Evolutionary conservation across 1,140 invertebrate genomes (phyloP).

Genomic region (Pachyrhynchus sulphureomaculatus): DNA sequence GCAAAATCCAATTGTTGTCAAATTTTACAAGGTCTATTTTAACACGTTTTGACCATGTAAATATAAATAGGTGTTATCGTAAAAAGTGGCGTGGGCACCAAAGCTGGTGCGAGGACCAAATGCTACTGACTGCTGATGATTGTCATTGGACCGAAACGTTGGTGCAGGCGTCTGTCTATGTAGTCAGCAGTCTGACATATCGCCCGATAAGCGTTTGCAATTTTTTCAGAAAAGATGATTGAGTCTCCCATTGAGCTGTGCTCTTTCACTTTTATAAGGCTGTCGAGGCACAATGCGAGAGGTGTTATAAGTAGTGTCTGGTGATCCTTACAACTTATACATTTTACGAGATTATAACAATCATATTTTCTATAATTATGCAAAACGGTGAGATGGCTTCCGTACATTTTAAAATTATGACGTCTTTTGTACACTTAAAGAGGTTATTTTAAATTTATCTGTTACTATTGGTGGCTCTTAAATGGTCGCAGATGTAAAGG

Average conservation of each 20-base stretch:
- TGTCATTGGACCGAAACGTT: neutral
- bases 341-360: too few species aligned
- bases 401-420: too few species aligned
- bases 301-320: neutral
- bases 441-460: too few species aligned
- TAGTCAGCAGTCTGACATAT: slow-evolving; percentile 8
- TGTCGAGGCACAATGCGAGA: slow-evolving; percentile 49
- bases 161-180: neutral
- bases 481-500: too few species aligned
- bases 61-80: slow-evolving; percentile 42
- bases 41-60: neutral
- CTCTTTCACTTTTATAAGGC: slow-evolving; percentile 44
- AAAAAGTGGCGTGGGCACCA: slow-evolving; percentile 46
- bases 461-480: too few species aligned
- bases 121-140: slow-evolving; percentile 40
- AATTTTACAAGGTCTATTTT: too few species aligned
- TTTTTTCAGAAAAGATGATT: slow-evolving; percentile 5
- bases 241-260: slow-evolving; percentile 31
- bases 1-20: slow-evolving; percentile 23
- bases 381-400: too few species aligned
- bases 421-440: too few species aligned
- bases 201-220: too few species aligned
- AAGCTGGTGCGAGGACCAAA: slow-evolving; percentile 53
- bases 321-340: neutral
- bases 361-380: too few species aligned